These are phyloP conservation scores for Oxyruncus cristatus DNA, from an alignment of 2,113 vertebrate genomes.

Conservation along the genomic window DNA sequence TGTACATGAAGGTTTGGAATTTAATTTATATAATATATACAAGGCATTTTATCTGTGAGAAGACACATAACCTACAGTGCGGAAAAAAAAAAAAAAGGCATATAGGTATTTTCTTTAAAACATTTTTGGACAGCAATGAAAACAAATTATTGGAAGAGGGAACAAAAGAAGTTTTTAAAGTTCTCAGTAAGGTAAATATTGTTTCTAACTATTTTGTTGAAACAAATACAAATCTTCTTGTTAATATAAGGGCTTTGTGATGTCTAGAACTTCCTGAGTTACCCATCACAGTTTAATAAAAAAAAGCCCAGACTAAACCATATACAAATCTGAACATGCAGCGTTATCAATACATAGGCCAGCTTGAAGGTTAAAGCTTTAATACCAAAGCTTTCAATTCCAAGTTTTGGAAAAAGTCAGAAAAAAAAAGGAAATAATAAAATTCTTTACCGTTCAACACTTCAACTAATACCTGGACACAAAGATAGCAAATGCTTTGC, in stretches of 20 bases:
- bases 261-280: not conserved
- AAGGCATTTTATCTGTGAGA: not conserved
- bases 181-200: constrained; percentile 1
- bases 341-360: not conserved
- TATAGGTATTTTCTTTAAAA: constrained; percentile 8
- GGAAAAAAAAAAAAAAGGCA: not conserved
- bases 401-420: not conserved
- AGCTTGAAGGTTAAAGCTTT: not conserved
- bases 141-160: not conserved
- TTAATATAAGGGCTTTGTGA: not conserved
- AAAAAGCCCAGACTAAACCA: not conserved
- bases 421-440: not conserved
- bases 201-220: not conserved
- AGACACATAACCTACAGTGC: not conserved
- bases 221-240: not conserved
- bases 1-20: not conserved
- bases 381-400: not conserved
- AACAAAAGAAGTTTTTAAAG: not conserved
- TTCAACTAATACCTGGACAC: not conserved
- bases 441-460: not conserved
- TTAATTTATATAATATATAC: not conserved
- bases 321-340: not conserved
- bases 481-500: not conserved
- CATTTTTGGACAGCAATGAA: not conserved
- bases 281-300: not conserved